Evolutionary conservation across 2,113 vertebrate genomes (phyloP), one percentile per base, ranked within the genome.

Genomic region (Nettapus auritus): DNA sequence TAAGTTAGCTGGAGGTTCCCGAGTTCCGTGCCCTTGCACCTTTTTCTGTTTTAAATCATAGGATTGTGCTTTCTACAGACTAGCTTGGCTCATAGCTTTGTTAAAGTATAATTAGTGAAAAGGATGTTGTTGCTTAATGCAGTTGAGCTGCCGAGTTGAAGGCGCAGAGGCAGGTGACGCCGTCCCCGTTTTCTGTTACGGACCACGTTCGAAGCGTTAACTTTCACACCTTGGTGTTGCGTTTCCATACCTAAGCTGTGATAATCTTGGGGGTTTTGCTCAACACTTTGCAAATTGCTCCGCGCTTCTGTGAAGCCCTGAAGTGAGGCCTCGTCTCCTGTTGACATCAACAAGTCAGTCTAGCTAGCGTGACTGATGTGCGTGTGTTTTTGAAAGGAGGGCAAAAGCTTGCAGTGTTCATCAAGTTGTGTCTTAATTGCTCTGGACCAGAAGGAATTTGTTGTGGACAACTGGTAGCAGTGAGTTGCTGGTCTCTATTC

Each of bases 151-250:
- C 6, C 86, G 64, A 86, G n/a, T 56, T 93, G 34, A 50, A 62
- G 70, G 29, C 12, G 44, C 77, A 88, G 80, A 68, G 67, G 31
- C 82, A 20, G 53, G 69, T 73, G 69, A 26, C 62, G 33, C 19
- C 11, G 57, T 76, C 57, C 48, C 52, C 11, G 8, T 14, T 6
- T 83, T 46, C n/a, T 78, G 18, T 74, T 60, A 13, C 8, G 28
- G 62, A 55, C 40, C 36, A 44, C 0, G 3, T 66, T 70, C 79
- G 62, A 90, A 60, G 77, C 0, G 59, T 89, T 89, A 90, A 69
- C 36, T 96, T 94, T 96, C 86, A 74, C 88, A 86, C 83, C n/a
- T 64, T 68, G 33, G 70, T 95, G 84, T 44, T 96, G 82, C 8
- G 16, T 93, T 95, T 90, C 84, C 81, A 89, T 77, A 62, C 2